Evolutionary conservation across 2,888 invertebrate genomes (phyloP).

Genomic region (Gastrophysa polygoni): DNA sequence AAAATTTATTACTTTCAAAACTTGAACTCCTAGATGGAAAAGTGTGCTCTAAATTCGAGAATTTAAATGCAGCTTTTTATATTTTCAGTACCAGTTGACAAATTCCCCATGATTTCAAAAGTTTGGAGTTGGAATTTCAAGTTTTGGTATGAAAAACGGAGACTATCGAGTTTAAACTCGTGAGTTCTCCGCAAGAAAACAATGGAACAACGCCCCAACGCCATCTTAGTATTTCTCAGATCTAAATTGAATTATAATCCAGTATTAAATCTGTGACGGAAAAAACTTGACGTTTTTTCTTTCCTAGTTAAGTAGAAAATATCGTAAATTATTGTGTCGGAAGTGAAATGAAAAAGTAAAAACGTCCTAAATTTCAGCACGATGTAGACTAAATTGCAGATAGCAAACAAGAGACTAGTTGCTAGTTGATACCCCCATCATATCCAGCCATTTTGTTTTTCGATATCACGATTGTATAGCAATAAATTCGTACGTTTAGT

Average conservation of each 20-base stretch:
- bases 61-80: too few species aligned
- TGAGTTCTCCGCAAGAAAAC: too few species aligned
- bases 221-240: conserved; percentile 11
- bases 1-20: too few species aligned
- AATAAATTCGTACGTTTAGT: conserved; percentile 45
- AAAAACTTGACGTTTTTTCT: neutral
- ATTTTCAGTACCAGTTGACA: too few species aligned
- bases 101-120: too few species aligned
- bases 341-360: conserved; percentile 13
- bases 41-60: too few species aligned
- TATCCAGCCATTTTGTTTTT: conserved; percentile 44
- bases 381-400: conserved; percentile 37
- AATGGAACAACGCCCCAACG: too few species aligned
- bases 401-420: conserved; percentile 47
- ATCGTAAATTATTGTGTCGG: conserved; percentile 35
- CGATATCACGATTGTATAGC: conserved; percentile 41
- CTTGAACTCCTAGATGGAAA: too few species aligned
- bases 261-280: conserved; percentile 19
- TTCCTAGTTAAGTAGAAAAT: conserved; percentile 35
- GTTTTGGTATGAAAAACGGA: too few species aligned
- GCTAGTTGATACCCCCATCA: conserved; percentile 46
- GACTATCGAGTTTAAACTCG: too few species aligned
- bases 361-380: conserved; percentile 21
- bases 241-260: conserved; percentile 16
- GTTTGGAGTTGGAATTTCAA: too few species aligned